Conservation (phyloP, 2,888 invertebrate genomes). For the Escarpia spicata region DNA sequence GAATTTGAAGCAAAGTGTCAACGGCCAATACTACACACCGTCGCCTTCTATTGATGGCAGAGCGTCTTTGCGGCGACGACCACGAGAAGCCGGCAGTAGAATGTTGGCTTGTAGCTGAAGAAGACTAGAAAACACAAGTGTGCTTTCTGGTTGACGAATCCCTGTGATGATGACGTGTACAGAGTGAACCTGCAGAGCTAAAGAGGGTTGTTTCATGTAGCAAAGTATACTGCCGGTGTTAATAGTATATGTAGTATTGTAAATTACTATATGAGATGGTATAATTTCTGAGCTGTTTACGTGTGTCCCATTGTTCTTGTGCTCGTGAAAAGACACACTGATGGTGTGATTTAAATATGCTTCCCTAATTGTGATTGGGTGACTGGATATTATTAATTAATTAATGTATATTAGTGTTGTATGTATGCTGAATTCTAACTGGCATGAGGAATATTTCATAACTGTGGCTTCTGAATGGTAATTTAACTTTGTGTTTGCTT, state of each 20-base stretch:
- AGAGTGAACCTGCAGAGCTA: not conserved
- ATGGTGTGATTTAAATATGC: not conserved
- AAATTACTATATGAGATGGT: not conserved
- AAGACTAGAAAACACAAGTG: not conserved
- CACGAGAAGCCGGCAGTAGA: not conserved
- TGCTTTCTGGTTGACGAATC: not conserved
- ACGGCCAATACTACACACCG: conserved; percentile 89
- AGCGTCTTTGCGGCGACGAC: not conserved
- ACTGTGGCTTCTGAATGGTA: not conserved
- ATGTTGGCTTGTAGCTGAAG: not conserved
- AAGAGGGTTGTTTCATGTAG: not conserved
- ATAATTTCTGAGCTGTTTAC: conserved; percentile 3
- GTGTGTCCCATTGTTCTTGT: not conserved
- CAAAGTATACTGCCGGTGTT: not conserved
- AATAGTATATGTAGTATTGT: conserved; percentile 8
- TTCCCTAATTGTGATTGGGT: conserved; percentile 11
- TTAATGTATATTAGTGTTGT: conserved; percentile 19
- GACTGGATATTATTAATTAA: conserved; percentile 6
- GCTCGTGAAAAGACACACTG: not conserved
- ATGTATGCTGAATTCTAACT: not conserved
- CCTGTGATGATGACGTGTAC: not conserved
- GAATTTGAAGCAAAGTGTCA: conserved; percentile 87
- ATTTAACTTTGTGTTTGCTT: not conserved
- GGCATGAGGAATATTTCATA: not conserved
- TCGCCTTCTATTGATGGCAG: conserved; percentile 86